phyloP scores from a whole-genome alignment of 2,113 vertebrate species.

The Myotis brandtii region DNA sequence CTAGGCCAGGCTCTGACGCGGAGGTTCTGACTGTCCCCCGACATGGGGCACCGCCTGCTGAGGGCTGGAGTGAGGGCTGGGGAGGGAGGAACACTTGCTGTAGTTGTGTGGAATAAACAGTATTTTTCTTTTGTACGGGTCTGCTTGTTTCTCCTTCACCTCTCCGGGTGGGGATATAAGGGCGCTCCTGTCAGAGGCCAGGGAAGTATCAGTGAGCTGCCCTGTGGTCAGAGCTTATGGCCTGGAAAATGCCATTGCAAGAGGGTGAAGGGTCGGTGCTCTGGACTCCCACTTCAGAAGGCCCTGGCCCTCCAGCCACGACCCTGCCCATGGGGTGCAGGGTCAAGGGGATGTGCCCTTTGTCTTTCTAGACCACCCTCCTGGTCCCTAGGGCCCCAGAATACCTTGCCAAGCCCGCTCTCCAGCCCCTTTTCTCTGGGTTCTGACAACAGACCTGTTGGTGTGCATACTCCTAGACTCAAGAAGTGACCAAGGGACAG shows the following conservation, averaged over 20 bases:
- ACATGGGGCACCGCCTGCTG: background rate
- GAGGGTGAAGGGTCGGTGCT: background rate
- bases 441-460: background rate
- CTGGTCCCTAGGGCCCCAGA: background rate
- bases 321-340: background rate
- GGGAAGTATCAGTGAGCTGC: background rate
- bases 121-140: constrained; percentile 83
- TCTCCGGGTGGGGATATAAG: background rate
- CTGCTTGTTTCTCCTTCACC: constrained; percentile 12
- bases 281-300: background rate
- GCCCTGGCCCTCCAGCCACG: accelerated
- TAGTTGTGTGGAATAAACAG: constrained; percentile 86
- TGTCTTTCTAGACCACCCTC: background rate
- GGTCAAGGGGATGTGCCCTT: background rate
- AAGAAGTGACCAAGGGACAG: background rate
- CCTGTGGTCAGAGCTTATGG: background rate
- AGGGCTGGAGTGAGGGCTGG: background rate
- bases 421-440: background rate
- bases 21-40: background rate
- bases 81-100: constrained; percentile 75
- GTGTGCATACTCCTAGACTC: background rate
- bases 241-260: background rate
- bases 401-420: background rate
- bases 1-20: background rate
- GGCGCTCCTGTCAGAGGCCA: background rate